Evolutionary conservation across 2,797 vertebrate species (phyloP).

Genomic region (Orientallactaga sibirica): DNA sequence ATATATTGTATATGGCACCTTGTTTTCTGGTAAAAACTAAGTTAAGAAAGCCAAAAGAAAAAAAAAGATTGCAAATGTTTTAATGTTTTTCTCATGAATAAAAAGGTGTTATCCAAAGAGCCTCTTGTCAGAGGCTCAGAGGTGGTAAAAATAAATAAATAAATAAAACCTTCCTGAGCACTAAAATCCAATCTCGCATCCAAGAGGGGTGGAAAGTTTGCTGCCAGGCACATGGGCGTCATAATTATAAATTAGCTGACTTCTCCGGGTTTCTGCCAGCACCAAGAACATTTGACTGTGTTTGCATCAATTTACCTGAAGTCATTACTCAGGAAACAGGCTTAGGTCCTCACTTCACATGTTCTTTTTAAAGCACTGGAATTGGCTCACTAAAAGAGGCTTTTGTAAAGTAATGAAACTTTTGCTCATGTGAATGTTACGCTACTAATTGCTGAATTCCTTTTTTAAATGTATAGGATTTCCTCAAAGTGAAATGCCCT

Average conservation of each 20-base stretch:
- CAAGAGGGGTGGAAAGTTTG: background rate
- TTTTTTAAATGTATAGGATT: slow-evolving; percentile 47
- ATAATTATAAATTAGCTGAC: slow-evolving; percentile 64
- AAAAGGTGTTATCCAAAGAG: slow-evolving; percentile 66
- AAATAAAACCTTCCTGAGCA: background rate
- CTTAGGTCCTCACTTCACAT: slow-evolving; percentile 51
- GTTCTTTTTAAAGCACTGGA: slow-evolving; percentile 57
- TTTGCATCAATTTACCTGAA: slow-evolving; percentile 61
- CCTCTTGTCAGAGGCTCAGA: slow-evolving; percentile 62
- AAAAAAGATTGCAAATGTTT: slow-evolving; percentile 64
- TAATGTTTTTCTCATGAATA: slow-evolving; percentile 75
- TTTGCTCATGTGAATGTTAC: slow-evolving; percentile 19
- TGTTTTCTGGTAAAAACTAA: slow-evolving; percentile 74
- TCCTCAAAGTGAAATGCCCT: slow-evolving; percentile 63
- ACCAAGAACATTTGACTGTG: background rate
- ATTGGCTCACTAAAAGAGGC: slow-evolving; percentile 58
- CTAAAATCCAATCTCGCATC: slow-evolving; percentile 41
- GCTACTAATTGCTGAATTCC: slow-evolving; percentile 55
- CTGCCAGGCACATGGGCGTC: slow-evolving; percentile 4
- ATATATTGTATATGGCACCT: slow-evolving; percentile 6
- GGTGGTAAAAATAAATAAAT: slow-evolving; percentile 11
- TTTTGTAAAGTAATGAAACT: slow-evolving; percentile 71
- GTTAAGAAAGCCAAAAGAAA: slow-evolving; percentile 54
- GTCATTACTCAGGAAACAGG: slow-evolving; percentile 67
- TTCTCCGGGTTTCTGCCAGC: background rate